Conservation (phyloP, 1,140 invertebrate species). For the Mya arenaria region DNA sequence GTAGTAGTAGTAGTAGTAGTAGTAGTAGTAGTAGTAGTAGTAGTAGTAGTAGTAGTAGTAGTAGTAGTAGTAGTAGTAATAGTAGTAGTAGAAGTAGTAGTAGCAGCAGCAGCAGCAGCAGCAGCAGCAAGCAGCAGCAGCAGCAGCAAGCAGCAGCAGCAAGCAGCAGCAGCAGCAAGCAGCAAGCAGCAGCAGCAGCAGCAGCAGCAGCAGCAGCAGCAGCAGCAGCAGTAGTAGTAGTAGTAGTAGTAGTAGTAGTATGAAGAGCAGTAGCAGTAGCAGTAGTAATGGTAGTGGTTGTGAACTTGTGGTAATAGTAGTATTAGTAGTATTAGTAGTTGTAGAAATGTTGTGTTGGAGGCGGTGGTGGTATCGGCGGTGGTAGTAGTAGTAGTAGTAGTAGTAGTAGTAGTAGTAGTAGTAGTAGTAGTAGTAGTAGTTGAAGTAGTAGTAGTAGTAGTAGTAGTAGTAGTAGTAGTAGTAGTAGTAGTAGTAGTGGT, state of each 20-base stretch:
- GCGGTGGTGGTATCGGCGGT: no score
- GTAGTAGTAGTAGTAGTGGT: conserved; percentile 15
- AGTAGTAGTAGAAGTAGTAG: conserved; percentile 14
- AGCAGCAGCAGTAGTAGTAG: conserved; percentile 1
- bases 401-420: conserved; percentile 22
- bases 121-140: no score
- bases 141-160: no score
- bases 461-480: conserved; percentile 26
- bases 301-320: no score
- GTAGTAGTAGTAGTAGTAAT: neutral
- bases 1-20: conserved; percentile 10
- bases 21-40: conserved; percentile 4
- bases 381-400: conserved; percentile 25
- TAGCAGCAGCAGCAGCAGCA: conserved; percentile 4
- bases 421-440: conserved; percentile 18
- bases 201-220: neutral
- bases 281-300: conserved; percentile 12
- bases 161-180: no score
- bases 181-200: no score
- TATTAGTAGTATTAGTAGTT: no score
- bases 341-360: no score
- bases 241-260: no score
- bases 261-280: no score
- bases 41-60: neutral
- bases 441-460: conserved; percentile 18